phyloP scores from a whole-genome alignment of 2,113 vertebrate genomes.

The Lonchura striata region DNA sequence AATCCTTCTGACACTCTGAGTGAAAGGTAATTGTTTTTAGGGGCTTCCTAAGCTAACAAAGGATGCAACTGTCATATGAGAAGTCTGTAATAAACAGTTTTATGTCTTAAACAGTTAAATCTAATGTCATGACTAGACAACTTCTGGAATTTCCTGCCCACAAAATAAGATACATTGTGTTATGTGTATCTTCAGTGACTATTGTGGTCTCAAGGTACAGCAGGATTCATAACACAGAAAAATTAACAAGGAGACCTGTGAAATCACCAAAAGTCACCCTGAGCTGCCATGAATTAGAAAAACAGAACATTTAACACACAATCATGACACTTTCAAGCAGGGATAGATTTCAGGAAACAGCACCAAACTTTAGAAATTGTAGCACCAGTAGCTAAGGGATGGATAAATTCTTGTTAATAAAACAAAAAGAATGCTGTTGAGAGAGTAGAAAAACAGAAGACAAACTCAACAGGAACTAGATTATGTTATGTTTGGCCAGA shows the following conservation, averaged over 20 bases:
- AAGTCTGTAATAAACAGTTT: background rate
- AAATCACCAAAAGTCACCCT: background rate
- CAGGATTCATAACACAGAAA: background rate
- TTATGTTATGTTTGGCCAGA: background rate
- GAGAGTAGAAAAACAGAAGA: background rate
- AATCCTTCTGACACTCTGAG: background rate
- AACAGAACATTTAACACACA: background rate
- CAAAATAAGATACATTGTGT: background rate
- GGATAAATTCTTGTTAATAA: background rate
- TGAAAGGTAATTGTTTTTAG: background rate
- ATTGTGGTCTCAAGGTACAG: background rate
- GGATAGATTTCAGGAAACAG: background rate
- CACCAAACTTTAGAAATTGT: background rate
- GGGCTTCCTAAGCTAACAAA: background rate
- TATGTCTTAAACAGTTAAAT: background rate
- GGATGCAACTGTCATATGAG: background rate
- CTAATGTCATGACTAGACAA: background rate
- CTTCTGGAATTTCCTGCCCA: background rate
- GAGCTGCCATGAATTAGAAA: background rate
- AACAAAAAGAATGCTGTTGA: background rate
- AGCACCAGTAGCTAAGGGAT: background rate
- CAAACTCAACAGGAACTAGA: background rate
- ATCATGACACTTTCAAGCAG: background rate
- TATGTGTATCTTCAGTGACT: background rate
- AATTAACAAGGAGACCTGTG: background rate